Evolutionary conservation across 2,888 invertebrate genomes (phyloP).

Genomic region (Masnerella sp.): DNA sequence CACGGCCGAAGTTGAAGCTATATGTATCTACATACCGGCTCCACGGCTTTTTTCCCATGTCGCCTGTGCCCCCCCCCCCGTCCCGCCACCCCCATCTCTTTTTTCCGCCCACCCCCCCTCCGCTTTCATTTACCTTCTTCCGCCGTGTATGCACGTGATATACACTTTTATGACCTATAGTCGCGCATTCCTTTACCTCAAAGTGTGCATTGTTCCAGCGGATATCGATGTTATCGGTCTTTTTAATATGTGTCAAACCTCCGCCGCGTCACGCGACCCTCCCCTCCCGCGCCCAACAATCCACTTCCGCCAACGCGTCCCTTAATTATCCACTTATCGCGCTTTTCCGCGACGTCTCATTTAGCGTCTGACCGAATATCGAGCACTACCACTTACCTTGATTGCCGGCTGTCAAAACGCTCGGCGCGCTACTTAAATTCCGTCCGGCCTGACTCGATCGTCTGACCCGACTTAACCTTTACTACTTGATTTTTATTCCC

Average conservation of each 20-base stretch:
- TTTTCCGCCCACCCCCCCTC: conserved; percentile 52
- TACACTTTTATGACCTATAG: conserved; percentile 49
- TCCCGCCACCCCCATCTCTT: conserved; percentile 15
- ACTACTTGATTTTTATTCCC: too few species aligned
- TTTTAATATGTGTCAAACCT: conserved; percentile 42
- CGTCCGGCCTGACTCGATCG: conserved; percentile 4
- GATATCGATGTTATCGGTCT: conserved; percentile 38
- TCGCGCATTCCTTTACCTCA: conserved; percentile 32
- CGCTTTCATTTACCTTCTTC: conserved; percentile 50
- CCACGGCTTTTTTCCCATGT: conserved; percentile 48
- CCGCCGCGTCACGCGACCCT: conserved; percentile 7
- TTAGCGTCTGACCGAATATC: conserved; percentile 29
- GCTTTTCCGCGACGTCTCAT: conserved; percentile 7
- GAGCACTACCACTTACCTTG: conserved; percentile 22
- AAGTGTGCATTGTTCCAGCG: conserved; percentile 45
- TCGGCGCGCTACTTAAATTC: conserved; percentile 27
- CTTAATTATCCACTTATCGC: conserved; percentile 14
- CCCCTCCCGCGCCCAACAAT: not conserved
- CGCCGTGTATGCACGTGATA: conserved; percentile 34
- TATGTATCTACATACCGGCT: conserved; percentile 57
- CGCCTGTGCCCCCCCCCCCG: conserved; percentile 2
- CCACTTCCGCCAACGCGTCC: not conserved
- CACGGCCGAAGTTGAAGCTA: conserved; percentile 75
- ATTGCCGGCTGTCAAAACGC: conserved; percentile 28
- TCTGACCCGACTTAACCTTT: not conserved